Evolutionary conservation across 2,113 vertebrate species (phyloP).

Genomic region (Cebus imitator): DNA sequence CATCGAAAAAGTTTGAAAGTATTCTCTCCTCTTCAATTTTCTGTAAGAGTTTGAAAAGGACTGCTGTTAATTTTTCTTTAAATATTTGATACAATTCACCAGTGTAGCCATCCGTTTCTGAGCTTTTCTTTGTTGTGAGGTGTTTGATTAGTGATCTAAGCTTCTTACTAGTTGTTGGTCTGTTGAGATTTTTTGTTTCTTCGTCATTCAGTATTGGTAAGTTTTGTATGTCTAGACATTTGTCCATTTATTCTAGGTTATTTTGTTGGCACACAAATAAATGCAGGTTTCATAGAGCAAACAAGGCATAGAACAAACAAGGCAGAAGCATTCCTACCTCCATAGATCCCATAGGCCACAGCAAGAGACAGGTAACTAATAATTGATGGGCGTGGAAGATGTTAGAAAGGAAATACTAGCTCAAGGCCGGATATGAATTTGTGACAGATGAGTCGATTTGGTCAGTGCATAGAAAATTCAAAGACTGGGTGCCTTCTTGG

Average conservation of each 20-base stretch:
- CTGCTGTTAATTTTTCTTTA: conserved; percentile 18
- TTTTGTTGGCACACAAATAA: background rate
- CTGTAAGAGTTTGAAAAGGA: background rate
- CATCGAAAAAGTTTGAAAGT: background rate
- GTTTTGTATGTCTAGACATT: background rate
- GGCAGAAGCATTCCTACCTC: background rate
- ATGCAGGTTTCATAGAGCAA: background rate
- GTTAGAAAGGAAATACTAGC: background rate
- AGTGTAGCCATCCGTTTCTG: background rate
- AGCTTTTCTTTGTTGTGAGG: background rate
- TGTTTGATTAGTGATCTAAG: background rate
- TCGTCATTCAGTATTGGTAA: background rate
- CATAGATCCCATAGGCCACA: background rate
- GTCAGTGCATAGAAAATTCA: background rate
- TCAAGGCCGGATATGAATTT: background rate
- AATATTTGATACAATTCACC: background rate
- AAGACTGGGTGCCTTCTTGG: background rate
- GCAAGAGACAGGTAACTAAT: background rate
- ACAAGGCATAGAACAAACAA: background rate
- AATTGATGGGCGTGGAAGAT: background rate
- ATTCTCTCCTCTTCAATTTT: background rate
- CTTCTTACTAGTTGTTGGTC: background rate
- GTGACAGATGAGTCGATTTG: background rate
- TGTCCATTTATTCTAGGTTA: background rate
- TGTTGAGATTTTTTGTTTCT: background rate